phyloP scores from a whole-genome alignment of 2,797 vertebrate species.

The Crax fasciolata region DNA sequence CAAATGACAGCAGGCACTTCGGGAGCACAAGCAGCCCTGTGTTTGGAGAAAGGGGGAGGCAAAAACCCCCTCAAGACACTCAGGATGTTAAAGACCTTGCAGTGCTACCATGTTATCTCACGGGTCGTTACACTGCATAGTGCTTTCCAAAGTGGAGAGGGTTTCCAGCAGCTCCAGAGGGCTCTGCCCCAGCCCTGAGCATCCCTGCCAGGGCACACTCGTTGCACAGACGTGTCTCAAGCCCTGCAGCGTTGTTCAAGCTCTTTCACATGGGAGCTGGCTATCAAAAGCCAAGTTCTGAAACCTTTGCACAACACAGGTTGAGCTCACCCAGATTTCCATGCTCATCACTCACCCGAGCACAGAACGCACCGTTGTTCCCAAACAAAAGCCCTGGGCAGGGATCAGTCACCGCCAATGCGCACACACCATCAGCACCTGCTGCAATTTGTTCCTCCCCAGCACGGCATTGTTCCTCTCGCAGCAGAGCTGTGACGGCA shows the following conservation, averaged over 20 bases:
- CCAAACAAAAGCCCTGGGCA: not conserved
- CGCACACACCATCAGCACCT: not conserved
- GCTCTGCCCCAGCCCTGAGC: not conserved
- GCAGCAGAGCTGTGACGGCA: not conserved
- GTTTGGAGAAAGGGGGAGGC: not conserved
- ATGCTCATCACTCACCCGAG: accelerated
- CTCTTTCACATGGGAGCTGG: not conserved
- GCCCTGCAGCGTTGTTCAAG: accelerated
- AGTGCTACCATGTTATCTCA: accelerated
- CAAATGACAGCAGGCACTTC: slow-evolving; percentile 26
- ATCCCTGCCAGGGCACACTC: accelerated
- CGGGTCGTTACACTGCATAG: not conserved
- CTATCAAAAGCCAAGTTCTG: not conserved
- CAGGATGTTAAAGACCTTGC: not conserved
- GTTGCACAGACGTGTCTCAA: accelerated
- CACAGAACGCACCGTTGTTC: not conserved
- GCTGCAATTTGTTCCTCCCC: not conserved
- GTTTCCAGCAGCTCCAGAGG: not conserved
- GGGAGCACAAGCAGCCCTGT: not conserved
- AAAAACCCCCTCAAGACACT: not conserved
- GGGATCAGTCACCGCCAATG: not conserved
- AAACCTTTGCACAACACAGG: accelerated
- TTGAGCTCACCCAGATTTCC: not conserved
- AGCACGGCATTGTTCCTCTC: not conserved
- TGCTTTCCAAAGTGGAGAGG: not conserved